Evolutionary conservation across 2,113 vertebrate genomes (phyloP), one percentile per base, ranked within the genome.

Genomic region (Pygoscelis antarcticus): DNA sequence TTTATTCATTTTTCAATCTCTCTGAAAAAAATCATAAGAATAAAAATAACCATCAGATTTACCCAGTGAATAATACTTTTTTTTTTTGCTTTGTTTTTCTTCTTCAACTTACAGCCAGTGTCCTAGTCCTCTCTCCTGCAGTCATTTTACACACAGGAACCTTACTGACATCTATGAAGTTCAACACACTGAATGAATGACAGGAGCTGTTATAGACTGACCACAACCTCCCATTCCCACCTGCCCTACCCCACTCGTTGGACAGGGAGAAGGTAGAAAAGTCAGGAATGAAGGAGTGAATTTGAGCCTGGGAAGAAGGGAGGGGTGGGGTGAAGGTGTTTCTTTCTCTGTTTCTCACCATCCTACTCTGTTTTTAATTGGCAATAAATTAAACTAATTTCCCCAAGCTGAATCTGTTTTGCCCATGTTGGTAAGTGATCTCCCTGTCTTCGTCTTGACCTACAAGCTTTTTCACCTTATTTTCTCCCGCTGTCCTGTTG

Each of bases 241-340:
- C 13, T 1, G 2, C 10, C 12, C n/a, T 47, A 8, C 10, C 11
- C 21, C 16, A 52, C 3, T 3, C 0, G 5, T 5, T 13, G 44
- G 5, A 10, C 12, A 66, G 26, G 9, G 6, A 51, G 19, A 34
- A 88, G 38, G 16, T 4, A 54, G 18, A 86, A 66, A 76, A 64
- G 14, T 25, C 44, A 38, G 47, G 25, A 75, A 68, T 10, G 4
- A 88, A 74, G 29, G 7, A 34, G 3, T 22, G 30, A 82, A 49
- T 8, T 27, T 62, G 22, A 54, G 29, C n/a, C 19, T 42, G 6
- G 13, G 38, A 85, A 58, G 49, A 30, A 76, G 18, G 34, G 20
- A 81, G 11, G 5, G 2, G 6, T 46, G 10, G 16, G 8, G 3
- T 36, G 16, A 57, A 95, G 15, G 1, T 58, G 10, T 25, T 84